phyloP scores from a whole-genome alignment of 2,113 vertebrate species.

The Stegostoma tigrinum region DNA sequence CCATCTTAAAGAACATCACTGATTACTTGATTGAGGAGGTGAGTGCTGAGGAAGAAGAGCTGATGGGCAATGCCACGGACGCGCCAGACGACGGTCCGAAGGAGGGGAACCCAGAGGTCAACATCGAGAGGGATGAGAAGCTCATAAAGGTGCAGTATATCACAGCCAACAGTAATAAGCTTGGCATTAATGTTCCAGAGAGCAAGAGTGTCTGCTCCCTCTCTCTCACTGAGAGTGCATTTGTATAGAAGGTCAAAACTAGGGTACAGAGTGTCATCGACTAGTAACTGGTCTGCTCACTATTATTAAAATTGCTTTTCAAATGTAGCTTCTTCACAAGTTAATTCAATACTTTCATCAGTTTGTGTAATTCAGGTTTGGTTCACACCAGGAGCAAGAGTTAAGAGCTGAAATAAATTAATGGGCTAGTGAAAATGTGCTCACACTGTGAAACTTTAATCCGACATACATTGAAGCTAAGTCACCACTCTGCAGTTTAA shows the following conservation, averaged over 20 bases:
- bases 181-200: too few relatives aligned
- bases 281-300: too few relatives aligned
- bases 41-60: conserved; percentile 84
- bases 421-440: too few relatives aligned
- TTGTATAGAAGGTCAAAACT: too few relatives aligned
- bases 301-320: not conserved
- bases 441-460: not conserved
- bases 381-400: not conserved
- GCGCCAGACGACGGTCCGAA: conserved; percentile 68
- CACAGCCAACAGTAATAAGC: too few relatives aligned
- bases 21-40: conserved; percentile 92
- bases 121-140: conserved; percentile 82
- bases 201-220: too few relatives aligned
- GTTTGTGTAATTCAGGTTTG: too few relatives aligned
- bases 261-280: too few relatives aligned
- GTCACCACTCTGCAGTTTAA: too few relatives aligned
- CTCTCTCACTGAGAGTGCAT: not conserved
- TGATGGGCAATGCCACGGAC: conserved; percentile 67
- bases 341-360: not conserved
- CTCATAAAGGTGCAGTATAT: conserved; percentile 67
- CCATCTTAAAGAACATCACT: conserved; percentile 86
- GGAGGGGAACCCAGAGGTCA: conserved; percentile 80
- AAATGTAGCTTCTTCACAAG: not conserved
- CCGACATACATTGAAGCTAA: not conserved
- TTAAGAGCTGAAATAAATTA: too few relatives aligned